phyloP scores from a whole-genome alignment of 2,113 vertebrate species.

The Xiphias gladius region DNA sequence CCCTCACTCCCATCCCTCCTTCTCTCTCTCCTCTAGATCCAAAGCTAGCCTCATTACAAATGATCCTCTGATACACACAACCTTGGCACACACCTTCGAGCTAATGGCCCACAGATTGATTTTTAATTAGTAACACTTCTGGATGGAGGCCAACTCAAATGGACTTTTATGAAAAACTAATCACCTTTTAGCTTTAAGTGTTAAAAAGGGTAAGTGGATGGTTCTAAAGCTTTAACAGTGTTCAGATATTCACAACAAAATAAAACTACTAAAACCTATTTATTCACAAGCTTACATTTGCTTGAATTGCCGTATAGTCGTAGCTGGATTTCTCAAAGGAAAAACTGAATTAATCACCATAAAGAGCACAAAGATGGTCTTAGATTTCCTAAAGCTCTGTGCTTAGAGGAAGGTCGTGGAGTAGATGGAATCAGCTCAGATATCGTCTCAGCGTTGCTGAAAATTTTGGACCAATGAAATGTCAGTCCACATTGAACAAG shows the following conservation, averaged over 20 bases:
- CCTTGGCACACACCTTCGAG: conserved; percentile 89
- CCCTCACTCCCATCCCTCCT: conserved; percentile 65
- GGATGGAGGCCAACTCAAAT: conserved; percentile 92
- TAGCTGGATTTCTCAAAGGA: neutral
- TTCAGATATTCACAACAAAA: conserved; percentile 49
- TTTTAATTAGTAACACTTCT: conserved; percentile 99
- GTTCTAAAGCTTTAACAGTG: conserved; percentile 47
- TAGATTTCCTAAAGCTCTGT: conserved; percentile 52
- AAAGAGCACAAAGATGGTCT: conserved; percentile 27
- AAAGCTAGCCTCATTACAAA: conserved; percentile 92
- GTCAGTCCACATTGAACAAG: conserved; percentile 75
- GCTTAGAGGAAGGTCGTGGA: conserved; percentile 18
- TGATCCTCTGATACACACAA: conserved; percentile 93
- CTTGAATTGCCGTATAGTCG: neutral
- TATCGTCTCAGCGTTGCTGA: conserved; percentile 64
- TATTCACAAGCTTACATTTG: conserved; percentile 17
- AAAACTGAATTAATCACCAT: conserved; percentile 7
- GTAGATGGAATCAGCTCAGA: conserved; percentile 71
- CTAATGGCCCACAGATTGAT: conserved; percentile 99
- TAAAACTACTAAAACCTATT: conserved; percentile 30
- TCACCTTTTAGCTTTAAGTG: conserved; percentile 80
- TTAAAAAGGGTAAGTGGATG: conserved; percentile 67
- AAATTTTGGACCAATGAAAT: conserved; percentile 66
- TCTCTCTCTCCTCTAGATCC: conserved; percentile 79
- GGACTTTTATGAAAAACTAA: conserved; percentile 87